Conservation (phyloP, 2,113 vertebrate genomes). For the Thomomys bottae region DNA sequence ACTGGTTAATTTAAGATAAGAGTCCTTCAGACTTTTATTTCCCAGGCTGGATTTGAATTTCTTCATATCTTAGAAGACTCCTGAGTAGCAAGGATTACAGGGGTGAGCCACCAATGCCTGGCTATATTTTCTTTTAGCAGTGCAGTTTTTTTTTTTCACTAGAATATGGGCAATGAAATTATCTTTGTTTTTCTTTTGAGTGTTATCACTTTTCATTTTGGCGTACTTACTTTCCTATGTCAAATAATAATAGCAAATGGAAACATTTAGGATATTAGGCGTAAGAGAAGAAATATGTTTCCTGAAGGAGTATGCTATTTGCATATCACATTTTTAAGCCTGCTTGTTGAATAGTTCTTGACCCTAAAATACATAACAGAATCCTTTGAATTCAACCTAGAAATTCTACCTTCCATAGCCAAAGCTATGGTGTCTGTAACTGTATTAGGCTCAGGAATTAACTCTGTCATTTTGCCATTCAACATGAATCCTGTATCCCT, state of each 20-base stretch:
- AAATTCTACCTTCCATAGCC: not conserved
- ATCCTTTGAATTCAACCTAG: not conserved
- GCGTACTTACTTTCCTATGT: not conserved
- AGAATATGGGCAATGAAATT: not conserved
- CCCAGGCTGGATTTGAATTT: too few species aligned
- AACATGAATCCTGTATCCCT: not conserved
- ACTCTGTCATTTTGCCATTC: not conserved
- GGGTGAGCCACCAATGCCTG: too few species aligned
- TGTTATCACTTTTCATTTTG: not conserved
- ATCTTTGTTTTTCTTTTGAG: not conserved
- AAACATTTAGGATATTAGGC: not conserved
- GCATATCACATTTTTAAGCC: not conserved
- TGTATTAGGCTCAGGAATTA: not conserved
- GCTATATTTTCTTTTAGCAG: not conserved
- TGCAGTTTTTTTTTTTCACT: slow-evolving; percentile 12
- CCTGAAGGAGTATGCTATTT: not conserved
- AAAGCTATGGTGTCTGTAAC: not conserved
- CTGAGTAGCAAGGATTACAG: too few species aligned
- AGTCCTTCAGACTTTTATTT: too few species aligned
- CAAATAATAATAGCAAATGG: not conserved
- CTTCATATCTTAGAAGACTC: too few species aligned
- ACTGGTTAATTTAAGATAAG: too few species aligned
- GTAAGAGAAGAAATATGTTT: not conserved
- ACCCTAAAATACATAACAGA: not conserved
- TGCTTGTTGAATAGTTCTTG: not conserved